Evolutionary conservation across 37 sponge, comb jelly and placozoan species (phyloP), one percentile per base, ranked within the genome.

Genomic region (Geodia barretti): DNA sequence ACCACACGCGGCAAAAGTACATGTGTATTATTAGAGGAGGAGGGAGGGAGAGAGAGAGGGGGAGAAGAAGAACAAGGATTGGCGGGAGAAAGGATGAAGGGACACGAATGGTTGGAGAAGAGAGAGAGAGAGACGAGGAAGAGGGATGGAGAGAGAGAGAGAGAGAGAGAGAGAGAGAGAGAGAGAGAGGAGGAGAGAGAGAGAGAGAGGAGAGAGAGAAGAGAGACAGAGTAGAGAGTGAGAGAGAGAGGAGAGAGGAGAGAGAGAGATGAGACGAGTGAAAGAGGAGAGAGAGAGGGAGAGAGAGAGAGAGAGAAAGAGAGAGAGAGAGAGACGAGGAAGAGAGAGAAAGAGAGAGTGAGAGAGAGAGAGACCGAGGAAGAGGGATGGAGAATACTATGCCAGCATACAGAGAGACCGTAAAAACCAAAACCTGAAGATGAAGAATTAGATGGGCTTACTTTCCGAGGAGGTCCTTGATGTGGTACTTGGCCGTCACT

Each of bases 401-500:
- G 20, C 69, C 5, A 64, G 14, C 47, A 36, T 41, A 19, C 42
- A 20, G n/a, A n/a, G n/a, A n/a, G n/a, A n/a, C n/a, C n/a, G n/a
- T n/a, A n/a, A n/a, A n/a, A n/a, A n/a, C n/a, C n/a, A n/a, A n/a
- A n/a, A n/a, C n/a, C n/a, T n/a, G n/a, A n/a, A n/a, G n/a, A n/a
- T n/a, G n/a, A n/a, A n/a, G n/a, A n/a, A n/a, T n/a, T n/a, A n/a
- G n/a, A n/a, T n/a, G n/a, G 11, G 89, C 93, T 92, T 64, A 97
- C 98, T 79, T 92, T 71, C 98, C 98, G 40, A 97, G 64, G 8
- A 92, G 73, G 25, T 94, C 93, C 72, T 92, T 94, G 20, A 95
- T n/a, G 25, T 74, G 81, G 79, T 97, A 97, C 70, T 92, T 94
- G 28, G 75, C 90, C 7, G 83, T 81, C 20, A 97, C 82, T 41